A percentile compares a stretch with the other conserved stretches of the same genome.
Evolutionary conservation across 2,113 vertebrate genomes (phyloP).

Genomic region (Mus pahari): DNA sequence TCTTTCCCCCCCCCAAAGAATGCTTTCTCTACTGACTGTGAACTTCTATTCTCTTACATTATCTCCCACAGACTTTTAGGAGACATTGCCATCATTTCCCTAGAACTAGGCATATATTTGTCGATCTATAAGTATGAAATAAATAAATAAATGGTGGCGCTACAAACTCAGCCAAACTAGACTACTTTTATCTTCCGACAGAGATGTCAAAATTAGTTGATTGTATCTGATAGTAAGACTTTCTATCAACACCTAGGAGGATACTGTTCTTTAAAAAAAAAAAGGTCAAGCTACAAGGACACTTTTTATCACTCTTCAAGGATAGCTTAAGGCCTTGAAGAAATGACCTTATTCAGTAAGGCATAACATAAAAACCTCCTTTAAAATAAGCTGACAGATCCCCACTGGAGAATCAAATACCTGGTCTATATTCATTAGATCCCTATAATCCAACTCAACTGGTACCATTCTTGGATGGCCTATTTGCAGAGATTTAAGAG

Average conservation of each 20-base stretch:
- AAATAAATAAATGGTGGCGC: background rate
- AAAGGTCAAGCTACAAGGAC: background rate
- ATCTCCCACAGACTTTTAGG: background rate
- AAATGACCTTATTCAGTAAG: background rate
- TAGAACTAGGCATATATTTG: background rate
- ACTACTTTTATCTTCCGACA: constrained; percentile 12
- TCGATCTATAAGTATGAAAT: background rate
- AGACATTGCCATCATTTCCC: background rate
- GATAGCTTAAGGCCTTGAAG: constrained; percentile 20
- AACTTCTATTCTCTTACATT: constrained; percentile 14
- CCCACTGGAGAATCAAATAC: background rate
- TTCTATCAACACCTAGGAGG: background rate
- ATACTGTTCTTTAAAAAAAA: constrained; percentile 17
- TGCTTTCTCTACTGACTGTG: background rate
- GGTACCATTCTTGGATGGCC: background rate
- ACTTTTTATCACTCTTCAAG: background rate
- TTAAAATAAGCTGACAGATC: constrained; percentile 11
- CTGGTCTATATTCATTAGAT: background rate
- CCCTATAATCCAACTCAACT: background rate
- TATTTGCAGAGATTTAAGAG: background rate
- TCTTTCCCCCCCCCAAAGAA: background rate
- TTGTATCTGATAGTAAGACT: background rate
- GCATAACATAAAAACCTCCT: constrained; percentile 16
- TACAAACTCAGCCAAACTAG: background rate
- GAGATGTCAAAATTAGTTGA: background rate